These are phyloP conservation scores for Netelia virgata DNA, from an alignment of 2,888 invertebrate genomes.

Conservation along the genomic window DNA sequence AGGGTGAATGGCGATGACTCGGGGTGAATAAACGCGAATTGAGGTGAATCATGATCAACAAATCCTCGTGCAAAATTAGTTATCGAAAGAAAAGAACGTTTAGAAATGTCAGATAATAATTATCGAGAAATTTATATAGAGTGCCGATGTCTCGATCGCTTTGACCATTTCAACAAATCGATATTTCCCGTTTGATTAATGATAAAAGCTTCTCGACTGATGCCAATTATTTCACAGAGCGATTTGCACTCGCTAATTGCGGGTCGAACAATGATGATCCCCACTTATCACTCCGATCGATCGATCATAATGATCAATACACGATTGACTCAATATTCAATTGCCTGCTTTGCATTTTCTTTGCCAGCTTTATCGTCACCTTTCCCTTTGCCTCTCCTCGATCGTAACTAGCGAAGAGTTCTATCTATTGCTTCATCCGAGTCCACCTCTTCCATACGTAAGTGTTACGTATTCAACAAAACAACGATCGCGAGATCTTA, in stretches of 20 bases:
- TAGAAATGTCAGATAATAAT: too few species aligned
- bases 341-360: constrained; percentile 31
- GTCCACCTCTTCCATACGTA: constrained; percentile 69
- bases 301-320: constrained; percentile 34
- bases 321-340: constrained; percentile 30
- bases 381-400: constrained; percentile 43
- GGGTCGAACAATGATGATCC: not conserved
- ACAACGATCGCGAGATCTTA: constrained; percentile 49
- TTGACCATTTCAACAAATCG: not conserved
- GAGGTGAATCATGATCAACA: too few species aligned
- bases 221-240: not conserved
- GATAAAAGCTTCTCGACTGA: not conserved
- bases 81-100: too few species aligned
- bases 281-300: constrained; percentile 13
- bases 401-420: constrained; percentile 63
- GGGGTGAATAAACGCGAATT: too few species aligned
- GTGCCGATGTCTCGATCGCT: too few species aligned
- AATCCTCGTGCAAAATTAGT: too few species aligned
- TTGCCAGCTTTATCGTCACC: constrained; percentile 38
- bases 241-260: constrained; percentile 3
- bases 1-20: too few species aligned
- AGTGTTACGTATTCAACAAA: constrained; percentile 71
- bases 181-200: constrained; percentile 36
- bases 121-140: too few species aligned
- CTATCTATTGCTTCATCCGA: constrained; percentile 73